These are phyloP conservation scores for Diogma glabrata DNA, from an alignment of 2,888 invertebrate species.

Conservation along the genomic window DNA sequence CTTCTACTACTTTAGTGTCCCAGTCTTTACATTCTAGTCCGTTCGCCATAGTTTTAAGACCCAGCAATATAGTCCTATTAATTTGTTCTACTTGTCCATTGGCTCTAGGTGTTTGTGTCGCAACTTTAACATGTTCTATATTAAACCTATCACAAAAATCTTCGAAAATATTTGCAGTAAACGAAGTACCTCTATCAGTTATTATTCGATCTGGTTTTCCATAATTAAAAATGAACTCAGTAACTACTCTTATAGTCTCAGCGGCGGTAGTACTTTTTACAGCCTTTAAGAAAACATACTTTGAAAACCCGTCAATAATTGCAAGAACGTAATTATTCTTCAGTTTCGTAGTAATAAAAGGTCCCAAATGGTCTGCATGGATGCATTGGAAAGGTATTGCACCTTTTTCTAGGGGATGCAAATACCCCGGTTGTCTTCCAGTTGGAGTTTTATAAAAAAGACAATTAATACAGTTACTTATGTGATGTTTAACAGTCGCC, in stretches of 20 bases:
- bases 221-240: neutral
- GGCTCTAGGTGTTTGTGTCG: neutral
- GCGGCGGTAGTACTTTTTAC: neutral
- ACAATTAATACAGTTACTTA: neutral
- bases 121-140: neutral
- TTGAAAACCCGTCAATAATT: neutral
- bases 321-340: neutral
- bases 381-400: neutral
- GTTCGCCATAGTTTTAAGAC: too few species aligned
- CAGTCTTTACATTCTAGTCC: too few species aligned
- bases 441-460: neutral
- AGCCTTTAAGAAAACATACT: neutral
- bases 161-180: neutral
- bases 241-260: neutral
- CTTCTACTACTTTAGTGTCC: too few species aligned
- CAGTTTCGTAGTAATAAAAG: neutral
- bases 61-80: too few species aligned
- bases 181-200: too few species aligned
- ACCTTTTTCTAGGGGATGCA: neutral
- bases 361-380: neutral
- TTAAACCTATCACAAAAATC: neutral
- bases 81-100: neutral
- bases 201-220: too few species aligned
- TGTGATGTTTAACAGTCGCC: neutral
- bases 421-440: neutral